Conservation (phyloP, 2,797 vertebrate species). For the Gallinago solitaria region DNA sequence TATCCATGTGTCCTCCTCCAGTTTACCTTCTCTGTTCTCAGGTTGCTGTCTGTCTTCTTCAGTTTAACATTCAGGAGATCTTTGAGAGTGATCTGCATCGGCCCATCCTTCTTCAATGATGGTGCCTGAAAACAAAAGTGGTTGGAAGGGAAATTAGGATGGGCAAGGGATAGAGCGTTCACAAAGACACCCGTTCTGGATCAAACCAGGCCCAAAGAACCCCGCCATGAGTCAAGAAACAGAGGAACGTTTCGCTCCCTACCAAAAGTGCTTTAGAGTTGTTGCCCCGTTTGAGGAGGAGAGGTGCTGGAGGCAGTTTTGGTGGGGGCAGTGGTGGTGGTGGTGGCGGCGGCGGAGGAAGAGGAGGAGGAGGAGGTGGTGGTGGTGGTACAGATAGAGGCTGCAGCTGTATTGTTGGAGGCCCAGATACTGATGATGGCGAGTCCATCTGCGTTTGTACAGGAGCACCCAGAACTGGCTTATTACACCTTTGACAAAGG, state of each 20-base stretch:
- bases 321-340: conserved; percentile 44
- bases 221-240: neutral
- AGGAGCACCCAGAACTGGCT: neutral
- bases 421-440: fast-evolving
- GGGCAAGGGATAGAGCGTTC: fast-evolving
- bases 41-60: conserved; percentile 70
- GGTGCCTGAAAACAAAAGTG: conserved; percentile 45
- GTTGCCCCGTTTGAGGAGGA: conserved; percentile 51
- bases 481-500: conserved; percentile 55
- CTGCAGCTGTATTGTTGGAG: neutral
- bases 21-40: conserved; percentile 62
- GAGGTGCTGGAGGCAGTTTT: conserved; percentile 39
- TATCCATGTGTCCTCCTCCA: fast-evolving
- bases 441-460: neutral
- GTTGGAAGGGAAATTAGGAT: neutral
- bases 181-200: neutral
- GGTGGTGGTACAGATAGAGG: neutral
- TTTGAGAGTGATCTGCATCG: conserved; percentile 79
- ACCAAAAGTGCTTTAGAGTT: conserved; percentile 70
- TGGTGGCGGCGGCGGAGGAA: neutral
- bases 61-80: conserved; percentile 84
- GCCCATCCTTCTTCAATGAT: conserved; percentile 62
- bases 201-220: neutral
- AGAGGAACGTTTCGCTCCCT: neutral
- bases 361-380: neutral